A percentile compares a stretch with the other conserved stretches of the same genome.
Conservation (phyloP, 2,888 invertebrate genomes). For the Synergus itoensis region DNA sequence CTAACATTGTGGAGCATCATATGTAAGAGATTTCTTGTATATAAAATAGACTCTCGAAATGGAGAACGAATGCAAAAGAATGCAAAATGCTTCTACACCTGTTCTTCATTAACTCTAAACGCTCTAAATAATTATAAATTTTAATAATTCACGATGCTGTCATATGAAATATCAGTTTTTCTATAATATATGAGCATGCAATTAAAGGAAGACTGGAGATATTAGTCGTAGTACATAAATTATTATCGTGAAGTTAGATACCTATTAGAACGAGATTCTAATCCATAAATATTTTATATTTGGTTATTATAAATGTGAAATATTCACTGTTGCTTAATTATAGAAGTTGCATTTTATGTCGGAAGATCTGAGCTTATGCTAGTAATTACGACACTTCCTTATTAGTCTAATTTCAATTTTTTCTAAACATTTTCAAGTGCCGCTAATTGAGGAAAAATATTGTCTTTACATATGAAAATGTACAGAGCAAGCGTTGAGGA, state of each 20-base stretch:
- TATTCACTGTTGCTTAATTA: not conserved
- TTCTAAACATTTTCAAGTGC: not conserved
- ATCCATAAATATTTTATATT: too few relatives aligned
- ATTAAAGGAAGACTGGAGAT: too few relatives aligned
- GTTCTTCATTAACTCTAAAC: not conserved
- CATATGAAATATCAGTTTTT: too few relatives aligned
- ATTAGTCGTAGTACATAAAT: too few relatives aligned
- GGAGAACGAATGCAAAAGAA: not conserved
- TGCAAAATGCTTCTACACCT: not conserved
- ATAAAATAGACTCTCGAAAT: not conserved
- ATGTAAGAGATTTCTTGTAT: not conserved
- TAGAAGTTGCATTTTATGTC: not conserved
- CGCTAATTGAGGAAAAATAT: not conserved
- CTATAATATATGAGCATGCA: too few relatives aligned
- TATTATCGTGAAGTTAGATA: too few relatives aligned
- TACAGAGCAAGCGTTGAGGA: not conserved
- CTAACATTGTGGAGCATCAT: not conserved
- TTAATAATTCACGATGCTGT: too few relatives aligned
- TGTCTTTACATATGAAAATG: not conserved
- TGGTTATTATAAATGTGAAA: too few relatives aligned
- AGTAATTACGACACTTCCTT: not conserved
- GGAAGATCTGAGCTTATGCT: not conserved
- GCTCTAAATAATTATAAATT: not conserved
- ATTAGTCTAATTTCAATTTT: not conserved
- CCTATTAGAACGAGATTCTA: too few relatives aligned